phyloP scores from a whole-genome alignment of 1,140 invertebrate species.

The Sycophaga agraensis region DNA sequence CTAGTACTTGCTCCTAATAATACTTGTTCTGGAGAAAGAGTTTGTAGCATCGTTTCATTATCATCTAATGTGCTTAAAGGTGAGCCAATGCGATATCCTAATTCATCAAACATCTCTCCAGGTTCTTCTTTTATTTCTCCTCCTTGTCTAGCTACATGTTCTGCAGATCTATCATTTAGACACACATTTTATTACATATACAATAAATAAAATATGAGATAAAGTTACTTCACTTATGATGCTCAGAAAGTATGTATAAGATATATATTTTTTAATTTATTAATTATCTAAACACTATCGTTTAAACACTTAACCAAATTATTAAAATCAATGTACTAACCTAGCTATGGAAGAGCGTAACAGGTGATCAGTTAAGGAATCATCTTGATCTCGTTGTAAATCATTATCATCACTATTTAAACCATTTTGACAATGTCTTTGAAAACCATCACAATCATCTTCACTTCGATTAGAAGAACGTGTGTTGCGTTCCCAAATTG shows the following conservation, averaged over 20 bases:
- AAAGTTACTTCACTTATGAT: too few relatives aligned
- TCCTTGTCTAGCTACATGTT: constrained; percentile 15
- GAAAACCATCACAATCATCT: constrained; percentile 25
- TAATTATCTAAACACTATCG: too few relatives aligned
- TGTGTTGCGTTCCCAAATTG: constrained; percentile 47
- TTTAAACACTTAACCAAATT: background rate
- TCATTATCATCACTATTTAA: constrained; percentile 33
- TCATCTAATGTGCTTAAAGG: constrained; percentile 40
- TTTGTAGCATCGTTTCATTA: constrained; percentile 53
- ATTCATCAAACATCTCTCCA: constrained; percentile 45
- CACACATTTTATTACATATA: too few relatives aligned
- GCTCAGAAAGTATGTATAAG: background rate
- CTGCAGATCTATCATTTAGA: constrained; percentile 8
- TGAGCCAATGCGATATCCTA: constrained; percentile 44
- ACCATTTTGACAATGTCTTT: background rate
- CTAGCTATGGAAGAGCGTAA: constrained; percentile 8
- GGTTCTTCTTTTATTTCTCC: constrained; percentile 49
- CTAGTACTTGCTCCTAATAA: constrained; percentile 36
- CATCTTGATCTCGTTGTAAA: constrained; percentile 8
- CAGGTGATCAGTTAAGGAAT: constrained; percentile 21
- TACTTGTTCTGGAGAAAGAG: constrained; percentile 50
- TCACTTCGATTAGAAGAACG: constrained; percentile 22
- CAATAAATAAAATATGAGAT: background rate
- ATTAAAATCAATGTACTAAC: background rate
- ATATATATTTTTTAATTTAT: background rate